Evolutionary conservation across 23 tunicate species (phyloP).

Genomic region (Aplidium turbinatum): DNA sequence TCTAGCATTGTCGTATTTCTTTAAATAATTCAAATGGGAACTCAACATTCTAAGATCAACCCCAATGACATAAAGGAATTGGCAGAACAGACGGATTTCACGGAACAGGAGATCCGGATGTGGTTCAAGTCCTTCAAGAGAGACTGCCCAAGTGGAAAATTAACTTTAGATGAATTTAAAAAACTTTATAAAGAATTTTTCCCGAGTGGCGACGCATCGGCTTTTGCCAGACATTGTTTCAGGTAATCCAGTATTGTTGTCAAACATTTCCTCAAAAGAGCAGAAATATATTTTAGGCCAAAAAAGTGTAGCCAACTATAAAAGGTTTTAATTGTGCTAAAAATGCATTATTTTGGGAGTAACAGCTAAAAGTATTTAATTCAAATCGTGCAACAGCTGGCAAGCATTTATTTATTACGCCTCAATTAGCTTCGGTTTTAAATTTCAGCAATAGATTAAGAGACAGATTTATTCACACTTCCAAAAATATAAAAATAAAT

Average conservation of each 20-base stretch:
- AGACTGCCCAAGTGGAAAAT: conserved; percentile 91
- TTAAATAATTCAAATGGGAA: conserved; percentile 72
- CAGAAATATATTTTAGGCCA: too few relatives aligned
- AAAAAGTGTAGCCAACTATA: too few relatives aligned
- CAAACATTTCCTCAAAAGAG: too few relatives aligned
- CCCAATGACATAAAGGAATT: conserved; percentile 71
- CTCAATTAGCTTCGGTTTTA: not conserved
- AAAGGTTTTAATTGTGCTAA: too few relatives aligned
- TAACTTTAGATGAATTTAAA: conserved; percentile 68
- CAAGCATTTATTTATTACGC: not conserved
- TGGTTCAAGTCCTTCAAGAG: conserved; percentile 87
- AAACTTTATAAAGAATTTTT: conserved; percentile 72
- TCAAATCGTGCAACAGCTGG: too few relatives aligned
- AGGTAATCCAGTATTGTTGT: conserved; percentile 57
- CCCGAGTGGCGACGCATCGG: conserved; percentile 88
- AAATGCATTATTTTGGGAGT: too few relatives aligned
- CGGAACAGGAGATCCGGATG: conserved; percentile 70
- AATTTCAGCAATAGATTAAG: too few relatives aligned
- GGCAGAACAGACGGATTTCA: conserved; percentile 70
- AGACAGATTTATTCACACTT: too few relatives aligned
- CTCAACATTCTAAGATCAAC: conserved; percentile 66
- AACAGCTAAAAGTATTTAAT: too few relatives aligned
- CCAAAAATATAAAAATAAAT: too few relatives aligned
- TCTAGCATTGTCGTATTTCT: too few relatives aligned
- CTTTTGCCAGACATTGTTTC: conserved; percentile 85